Evolutionary conservation across 2,797 vertebrate genomes (phyloP).

Genomic region (Rhinogobio ventralis): DNA sequence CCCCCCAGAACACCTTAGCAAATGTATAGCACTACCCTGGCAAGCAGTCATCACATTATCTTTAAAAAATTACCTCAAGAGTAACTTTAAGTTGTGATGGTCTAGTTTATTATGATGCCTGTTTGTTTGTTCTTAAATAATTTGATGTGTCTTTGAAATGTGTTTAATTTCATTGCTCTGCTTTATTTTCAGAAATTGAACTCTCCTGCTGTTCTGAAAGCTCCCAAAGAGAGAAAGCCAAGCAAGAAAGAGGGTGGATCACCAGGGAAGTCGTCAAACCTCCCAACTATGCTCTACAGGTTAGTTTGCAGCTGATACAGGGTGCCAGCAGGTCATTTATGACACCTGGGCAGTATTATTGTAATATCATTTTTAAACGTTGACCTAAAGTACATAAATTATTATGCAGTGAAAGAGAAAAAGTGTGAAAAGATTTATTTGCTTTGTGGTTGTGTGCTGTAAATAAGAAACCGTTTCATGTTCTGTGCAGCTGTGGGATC

Average conservation of each 20-base stretch:
- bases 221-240: constrained; percentile 95
- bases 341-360: constrained; percentile 7
- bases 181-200: constrained; percentile 85
- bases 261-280: constrained; percentile 85
- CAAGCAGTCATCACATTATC: not conserved
- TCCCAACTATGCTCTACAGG: constrained; percentile 96
- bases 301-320: constrained; percentile 51
- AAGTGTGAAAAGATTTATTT: not conserved
- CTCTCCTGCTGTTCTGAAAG: constrained; percentile 89
- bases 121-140: not conserved
- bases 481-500: constrained; percentile 90
- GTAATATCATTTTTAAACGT: not conserved
- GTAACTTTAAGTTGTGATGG: not conserved
- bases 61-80: not conserved
- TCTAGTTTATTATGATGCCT: not conserved
- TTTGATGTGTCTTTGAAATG: not conserved
- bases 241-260: constrained; percentile 96
- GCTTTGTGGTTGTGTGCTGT: constrained; percentile 32
- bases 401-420: not conserved
- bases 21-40: not conserved
- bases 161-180: not conserved
- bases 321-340: not conserved
- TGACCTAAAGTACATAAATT: not conserved
- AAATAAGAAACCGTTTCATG: not conserved
- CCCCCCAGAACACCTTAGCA: not conserved